phyloP scores from a whole-genome alignment of 1,140 invertebrate species.

The Pectinophora gossypiella region DNA sequence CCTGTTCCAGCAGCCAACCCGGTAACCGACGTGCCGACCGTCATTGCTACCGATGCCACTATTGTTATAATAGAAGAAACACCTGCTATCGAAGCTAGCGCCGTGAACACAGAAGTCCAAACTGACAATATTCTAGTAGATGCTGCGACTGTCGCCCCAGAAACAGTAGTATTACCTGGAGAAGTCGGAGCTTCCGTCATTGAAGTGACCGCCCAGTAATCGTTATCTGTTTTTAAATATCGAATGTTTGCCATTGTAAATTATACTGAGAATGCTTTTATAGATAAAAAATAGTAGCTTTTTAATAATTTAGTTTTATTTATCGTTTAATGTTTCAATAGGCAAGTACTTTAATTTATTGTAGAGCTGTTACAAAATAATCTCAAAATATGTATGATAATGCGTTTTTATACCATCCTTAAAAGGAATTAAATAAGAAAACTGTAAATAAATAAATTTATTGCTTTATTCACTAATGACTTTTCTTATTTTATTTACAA shows the following conservation, averaged over 20 bases:
- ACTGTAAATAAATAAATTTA: slow-evolving; percentile 19
- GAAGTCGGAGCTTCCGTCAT: slow-evolving; percentile 43
- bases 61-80: slow-evolving; percentile 29
- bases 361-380: too few species aligned
- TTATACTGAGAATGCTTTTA: not conserved
- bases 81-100: slow-evolving; percentile 49
- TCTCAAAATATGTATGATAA: too few species aligned
- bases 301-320: slow-evolving; percentile 2
- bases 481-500: slow-evolving; percentile 49
- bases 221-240: not conserved
- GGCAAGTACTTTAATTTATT: not conserved
- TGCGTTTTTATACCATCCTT: too few species aligned
- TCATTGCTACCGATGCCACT: too few species aligned
- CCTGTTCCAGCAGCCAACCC: too few species aligned
- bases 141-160: slow-evolving; percentile 5
- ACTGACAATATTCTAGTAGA: not conserved
- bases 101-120: not conserved
- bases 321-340: not conserved
- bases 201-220: slow-evolving; percentile 39
- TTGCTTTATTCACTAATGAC: slow-evolving; percentile 47
- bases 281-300: not conserved
- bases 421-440: not conserved
- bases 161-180: slow-evolving; percentile 26
- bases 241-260: not conserved
- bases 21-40: too few species aligned